Evolutionary conservation across 2,888 invertebrate species (phyloP), one percentile per base, ranked within the genome.

Genomic region (Amblyteles armatorius): DNA sequence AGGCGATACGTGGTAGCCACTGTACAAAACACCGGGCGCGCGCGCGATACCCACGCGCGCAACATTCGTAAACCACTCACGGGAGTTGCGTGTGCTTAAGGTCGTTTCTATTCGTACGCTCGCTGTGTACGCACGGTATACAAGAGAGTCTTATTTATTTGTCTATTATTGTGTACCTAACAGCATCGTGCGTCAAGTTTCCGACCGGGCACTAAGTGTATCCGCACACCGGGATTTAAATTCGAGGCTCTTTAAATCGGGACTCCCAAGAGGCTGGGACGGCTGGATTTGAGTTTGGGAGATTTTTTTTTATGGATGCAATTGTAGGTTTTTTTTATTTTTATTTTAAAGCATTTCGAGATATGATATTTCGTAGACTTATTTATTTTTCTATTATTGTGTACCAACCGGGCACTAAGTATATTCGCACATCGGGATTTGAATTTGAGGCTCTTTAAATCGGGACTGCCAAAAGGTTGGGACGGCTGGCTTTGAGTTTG

Each of bases 101-200:
- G 33, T 65, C 33, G 29, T 33, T 44, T 44, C 48, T 29, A 22
- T 65, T 50, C 63, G 50, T 33, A 40, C 22, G n/a, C 44, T 16
- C 48, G 19, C 63, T 65, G n/a, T 50, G 19, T 65, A 29, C n/a
- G 26, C 19, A 3, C 52, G n/a, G 57, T 22, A 63, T 13, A 13
- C 60, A 33, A 11, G 50, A 76, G 65, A 19, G 16, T 33, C 63
- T 29, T 65, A 76, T 76, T 76, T 76, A 65, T 76, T 76, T 76
- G 74, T 65, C 50, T 48, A 65, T 76, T 57, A 29, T 63, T 50
- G 74, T 76, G 60, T 65, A 65, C 60, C 40, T 22, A 13, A 73
- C 22, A 22, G 22, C 60, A 19, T 48, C 50, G 22, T 33, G 44
- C 69, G 50, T 63, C 48, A 19, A 19, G 63, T 65, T 44, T 55